Conservation (phyloP, 2,888 invertebrate species). For the Ypsolopha sequella region DNA sequence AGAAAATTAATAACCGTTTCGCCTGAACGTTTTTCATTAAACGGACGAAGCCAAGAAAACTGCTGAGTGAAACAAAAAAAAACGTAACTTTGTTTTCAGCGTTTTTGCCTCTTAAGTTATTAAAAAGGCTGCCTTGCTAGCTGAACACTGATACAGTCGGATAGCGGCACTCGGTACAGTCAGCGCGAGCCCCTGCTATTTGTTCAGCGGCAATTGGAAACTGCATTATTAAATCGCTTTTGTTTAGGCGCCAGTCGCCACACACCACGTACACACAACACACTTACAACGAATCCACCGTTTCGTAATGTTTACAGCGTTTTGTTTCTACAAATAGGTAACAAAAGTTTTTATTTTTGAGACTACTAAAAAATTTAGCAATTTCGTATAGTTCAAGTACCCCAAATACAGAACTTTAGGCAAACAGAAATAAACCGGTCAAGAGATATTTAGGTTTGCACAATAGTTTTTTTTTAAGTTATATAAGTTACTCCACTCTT, state of each 20-base stretch:
- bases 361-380: neutral
- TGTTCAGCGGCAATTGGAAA: slow-evolving; percentile 67
- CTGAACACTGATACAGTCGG: neutral
- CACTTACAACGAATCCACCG: slow-evolving; percentile 18
- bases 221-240: slow-evolving; percentile 69
- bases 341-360: slow-evolving; percentile 5
- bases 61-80: neutral
- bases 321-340: slow-evolving; percentile 13
- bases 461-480: too few relatives aligned
- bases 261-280: too few relatives aligned
- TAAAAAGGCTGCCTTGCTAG: slow-evolving; percentile 10
- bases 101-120: slow-evolving; percentile 3
- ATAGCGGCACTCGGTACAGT: slow-evolving; percentile 1
- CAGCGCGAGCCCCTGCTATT: slow-evolving; percentile 47
- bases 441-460: too few relatives aligned
- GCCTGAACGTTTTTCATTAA: too few relatives aligned
- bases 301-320: slow-evolving; percentile 9
- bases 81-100: neutral
- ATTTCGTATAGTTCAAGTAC: too few relatives aligned
- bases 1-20: neutral
- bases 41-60: too few relatives aligned
- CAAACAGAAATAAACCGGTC: too few relatives aligned
- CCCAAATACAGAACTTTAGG: too few relatives aligned
- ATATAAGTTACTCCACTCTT: too few relatives aligned
- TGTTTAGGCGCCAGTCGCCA: slow-evolving; percentile 46